Evolutionary conservation across 2,888 invertebrate species (phyloP), one percentile per base, ranked within the genome.

Genomic region (Pomacea canaliculata): DNA sequence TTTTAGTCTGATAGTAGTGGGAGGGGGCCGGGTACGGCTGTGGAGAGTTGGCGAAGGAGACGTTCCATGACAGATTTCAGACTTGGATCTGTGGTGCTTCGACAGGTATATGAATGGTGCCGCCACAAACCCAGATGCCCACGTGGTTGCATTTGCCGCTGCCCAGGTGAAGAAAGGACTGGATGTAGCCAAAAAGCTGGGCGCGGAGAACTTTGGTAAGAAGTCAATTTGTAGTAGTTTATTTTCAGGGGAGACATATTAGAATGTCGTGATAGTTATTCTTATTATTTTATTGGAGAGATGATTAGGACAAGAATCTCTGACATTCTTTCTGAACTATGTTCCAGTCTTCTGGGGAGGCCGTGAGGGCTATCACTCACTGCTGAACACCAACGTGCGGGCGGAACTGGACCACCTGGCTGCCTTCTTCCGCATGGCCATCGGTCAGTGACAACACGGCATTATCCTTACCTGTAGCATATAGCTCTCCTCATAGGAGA

Each of bases 381-480:
- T 93, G 16, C 92, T 94, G 84, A 93, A 93, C 88, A 92, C 93
- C 0, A 93, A 94, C 84, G 90, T 94, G 18, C 88, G 91, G 18
- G 90, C 92, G 79, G 94, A 94, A 87, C 91, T 94, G 76, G 93
- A 93, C 85, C 89, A 94, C 81, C 93, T 93, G 89, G 93, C 93
- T 0, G 92, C 93, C 84, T 91, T 94, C 80, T 91, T 94, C 73
- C 93, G 93, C 89, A 92, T 94, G 87, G 93, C 93, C 7, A 92
- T 93, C 1, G 91, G 92, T 92, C 83, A 80, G 85, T 69, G 27
- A 63, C 27, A 8, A 7, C 51, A 56, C 51, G 51, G 51, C 51
- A 10, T 56, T 8, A 56, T 56, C 8, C 8, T 56, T 56, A 56
- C 12, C 10, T 16, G 1, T 2, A 7, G 51, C 4, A 7, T 56